Evolutionary conservation across 1,140 invertebrate species (phyloP).

Genomic region (Holcopasites calliopsidis): DNA sequence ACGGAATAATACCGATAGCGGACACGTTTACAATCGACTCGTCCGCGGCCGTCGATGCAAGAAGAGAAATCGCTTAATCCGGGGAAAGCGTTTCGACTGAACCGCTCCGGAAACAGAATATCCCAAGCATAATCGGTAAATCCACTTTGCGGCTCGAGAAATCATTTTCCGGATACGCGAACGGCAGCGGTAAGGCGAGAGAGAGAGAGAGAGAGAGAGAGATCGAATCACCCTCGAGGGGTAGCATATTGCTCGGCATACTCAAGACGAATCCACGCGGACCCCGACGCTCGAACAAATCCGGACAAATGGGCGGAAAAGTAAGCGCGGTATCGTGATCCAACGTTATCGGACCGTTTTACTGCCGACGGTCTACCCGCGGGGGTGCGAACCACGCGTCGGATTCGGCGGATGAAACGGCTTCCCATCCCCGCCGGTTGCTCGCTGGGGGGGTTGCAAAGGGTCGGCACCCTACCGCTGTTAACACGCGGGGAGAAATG

Average conservation of each 20-base stretch:
- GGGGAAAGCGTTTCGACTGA: too few species aligned
- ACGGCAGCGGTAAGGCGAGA: too few species aligned
- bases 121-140: slow-evolving; percentile 5
- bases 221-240: slow-evolving; percentile 14
- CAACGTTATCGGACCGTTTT: slow-evolving; percentile 57
- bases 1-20: background rate
- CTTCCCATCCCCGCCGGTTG: slow-evolving; percentile 56
- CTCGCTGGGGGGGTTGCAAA: slow-evolving; percentile 68
- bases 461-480: slow-evolving; percentile 60
- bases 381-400: slow-evolving; percentile 41
- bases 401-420: slow-evolving; percentile 72
- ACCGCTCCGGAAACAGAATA: background rate
- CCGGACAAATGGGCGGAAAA: slow-evolving; percentile 72
- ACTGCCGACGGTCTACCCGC: slow-evolving; percentile 11
- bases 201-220: slow-evolving; percentile 1
- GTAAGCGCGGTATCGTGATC: slow-evolving; percentile 67
- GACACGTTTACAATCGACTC: too few species aligned
- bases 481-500: slow-evolving; percentile 67
- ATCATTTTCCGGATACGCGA: slow-evolving; percentile 11
- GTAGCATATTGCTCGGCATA: slow-evolving; percentile 69
- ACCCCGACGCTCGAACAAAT: slow-evolving; percentile 46
- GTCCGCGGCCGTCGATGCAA: too few species aligned
- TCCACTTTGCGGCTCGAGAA: slow-evolving; percentile 31
- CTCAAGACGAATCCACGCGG: slow-evolving; percentile 34
- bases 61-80: too few species aligned